Base-by-base conservation (phyloP, 2,113 vertebrate genomes). In the Chloropsis hardwickii region DNA sequence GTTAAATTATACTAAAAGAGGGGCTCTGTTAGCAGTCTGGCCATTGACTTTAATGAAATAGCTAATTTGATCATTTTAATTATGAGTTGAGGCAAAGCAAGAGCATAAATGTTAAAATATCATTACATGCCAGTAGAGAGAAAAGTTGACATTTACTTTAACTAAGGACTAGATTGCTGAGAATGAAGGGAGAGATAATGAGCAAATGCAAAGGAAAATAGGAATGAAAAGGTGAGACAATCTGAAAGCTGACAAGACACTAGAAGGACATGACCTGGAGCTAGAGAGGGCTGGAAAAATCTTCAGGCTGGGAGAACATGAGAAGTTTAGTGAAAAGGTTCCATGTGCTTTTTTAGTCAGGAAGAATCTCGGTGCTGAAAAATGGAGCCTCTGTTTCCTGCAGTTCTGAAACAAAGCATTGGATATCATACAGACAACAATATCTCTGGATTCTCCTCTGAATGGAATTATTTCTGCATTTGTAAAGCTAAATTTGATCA, bases 81-180 rank as follows among this genome's bases (percentile, higher is more conserved):
- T 95, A 95, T 82, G 78, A 82, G 62, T 47, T 62, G 71, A 91
- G 62, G 71, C 40, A 80, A 94, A 95, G 81, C 45, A 94, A 82
- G 45, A 93, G 35, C 62, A 86, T 72, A 95, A 95, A 93, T 90
- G 93, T 95, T 96, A 95, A 95, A 96, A 95, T 92, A 96, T 73
- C 87, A 91, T 92, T 95, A 91, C 54, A 80, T 85, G 81, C 62
- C 87, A 88, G 66, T 57, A 69, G 78, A 95, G 58, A 94, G 71
- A 88, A 95, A 91, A 92, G 90, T 27, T 97, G 96, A 95, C 96
- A 97, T 97, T 97, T 97, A 87, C 81, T 76, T 94, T 94, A 81
- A 95, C 67, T 81, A 82, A 91, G 47, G 81, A 66, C 89, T 96
- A 73, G 94, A 88, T 91, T 92, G 87, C 78, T 90, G 66, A 91